Conservation (phyloP, 1,140 invertebrate species). For the Lucilia sericata region DNA sequence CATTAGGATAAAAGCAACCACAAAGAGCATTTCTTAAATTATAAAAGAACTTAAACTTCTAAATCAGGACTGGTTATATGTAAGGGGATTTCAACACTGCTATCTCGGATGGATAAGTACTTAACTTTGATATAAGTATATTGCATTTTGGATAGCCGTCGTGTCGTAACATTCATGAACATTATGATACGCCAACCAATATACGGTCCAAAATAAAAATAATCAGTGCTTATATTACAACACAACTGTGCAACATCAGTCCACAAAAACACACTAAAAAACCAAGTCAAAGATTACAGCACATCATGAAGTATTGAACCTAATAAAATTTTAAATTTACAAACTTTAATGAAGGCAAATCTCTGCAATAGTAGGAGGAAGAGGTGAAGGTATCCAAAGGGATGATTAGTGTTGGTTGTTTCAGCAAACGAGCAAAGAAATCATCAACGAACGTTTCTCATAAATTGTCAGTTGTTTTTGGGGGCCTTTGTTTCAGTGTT, state of each 20-base stretch:
- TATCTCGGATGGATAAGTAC: no score
- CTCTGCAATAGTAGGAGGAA: background rate
- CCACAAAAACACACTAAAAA: no score
- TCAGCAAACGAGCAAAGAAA: background rate
- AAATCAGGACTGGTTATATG: no score
- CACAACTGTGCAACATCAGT: background rate
- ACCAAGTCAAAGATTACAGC: background rate
- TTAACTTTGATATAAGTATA: no score
- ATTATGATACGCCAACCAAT: no score
- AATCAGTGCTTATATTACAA: background rate
- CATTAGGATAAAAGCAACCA: no score
- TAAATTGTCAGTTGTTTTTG: background rate
- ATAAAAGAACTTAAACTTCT: no score
- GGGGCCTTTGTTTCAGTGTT: background rate
- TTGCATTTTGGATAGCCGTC: no score
- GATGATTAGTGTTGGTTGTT: background rate
- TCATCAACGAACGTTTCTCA: background rate
- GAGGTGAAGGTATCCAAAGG: background rate
- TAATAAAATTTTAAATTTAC: conserved; percentile 21
- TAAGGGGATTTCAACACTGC: no score
- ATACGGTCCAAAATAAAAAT: no score
- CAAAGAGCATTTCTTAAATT: no score
- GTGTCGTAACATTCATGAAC: no score
- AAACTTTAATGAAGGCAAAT: background rate
- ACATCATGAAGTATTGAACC: background rate